Base-by-base conservation (phyloP, 2,888 invertebrate genomes). In the Xylota segnis region DNA sequence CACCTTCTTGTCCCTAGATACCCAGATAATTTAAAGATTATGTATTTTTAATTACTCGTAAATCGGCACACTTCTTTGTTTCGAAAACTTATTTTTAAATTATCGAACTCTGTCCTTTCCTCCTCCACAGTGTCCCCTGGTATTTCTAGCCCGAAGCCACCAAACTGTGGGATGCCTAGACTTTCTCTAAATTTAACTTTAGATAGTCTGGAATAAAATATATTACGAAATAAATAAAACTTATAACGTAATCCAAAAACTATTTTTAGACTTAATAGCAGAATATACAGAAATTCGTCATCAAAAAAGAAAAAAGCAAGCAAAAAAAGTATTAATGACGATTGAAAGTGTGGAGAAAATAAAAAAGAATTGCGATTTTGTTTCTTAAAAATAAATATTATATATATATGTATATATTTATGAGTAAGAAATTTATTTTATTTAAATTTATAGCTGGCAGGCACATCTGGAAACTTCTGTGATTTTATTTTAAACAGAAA, bases 201-300 rank as follows among this genome's bases (percentile, higher is more conserved):
- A 29, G 32, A 29, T 32, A 29, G 29, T 54, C 54, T 54, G 54
- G 54, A 54, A 54, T 29, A 54, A 29, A 54, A 54, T 29, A 54
- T 50, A 23, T 50, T 23, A 27, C 27, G 27, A 50, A 50, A 50
- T 47, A 50, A 23, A 50, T 43, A 43, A 12, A 43, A 14, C 5
- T 14, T 5, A 14, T 43, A 14, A 43, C 43, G 14, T 43, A n/a
- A 43, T 43, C 2, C 14, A 14, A 50, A 50, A 9, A 3, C 9
- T 47, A 47, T 47, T 47, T 18, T 14, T 50, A 50, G 23, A 50
- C 5, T 50, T 3, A 50, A 50, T 23, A 50, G n/a, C n/a, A n/a
- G n/a, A n/a, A 50, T 50, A 50, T 23, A 12, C 10, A 4, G 2
- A 6, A 7, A 5, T 12, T 50, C 18, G 50, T 50, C 10, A 12